Percentiles rank a stretch among this genome's conserved stretches.
Evolutionary conservation across 2,797 vertebrate genomes (phyloP).

Genomic region (Pteropus rufus): DNA sequence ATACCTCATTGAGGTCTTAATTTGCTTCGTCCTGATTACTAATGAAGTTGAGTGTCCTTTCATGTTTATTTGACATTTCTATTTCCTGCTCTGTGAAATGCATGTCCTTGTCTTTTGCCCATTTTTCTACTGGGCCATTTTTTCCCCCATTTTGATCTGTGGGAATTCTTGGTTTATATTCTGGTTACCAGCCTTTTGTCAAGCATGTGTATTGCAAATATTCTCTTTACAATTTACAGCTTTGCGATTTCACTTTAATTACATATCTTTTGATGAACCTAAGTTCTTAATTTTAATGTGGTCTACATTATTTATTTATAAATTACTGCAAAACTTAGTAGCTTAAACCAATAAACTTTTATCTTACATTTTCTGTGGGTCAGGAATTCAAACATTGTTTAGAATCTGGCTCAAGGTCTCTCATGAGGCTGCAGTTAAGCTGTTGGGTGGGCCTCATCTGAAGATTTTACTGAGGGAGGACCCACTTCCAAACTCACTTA

Average conservation of each 20-base stretch:
- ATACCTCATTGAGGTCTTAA: neutral
- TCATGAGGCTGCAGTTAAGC: neutral
- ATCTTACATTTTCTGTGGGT: neutral
- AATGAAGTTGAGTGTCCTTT: neutral
- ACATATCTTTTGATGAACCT: neutral
- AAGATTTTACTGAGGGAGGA: neutral
- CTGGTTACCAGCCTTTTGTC: neutral
- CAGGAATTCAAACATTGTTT: neutral
- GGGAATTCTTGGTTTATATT: neutral
- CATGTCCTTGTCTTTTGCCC: neutral
- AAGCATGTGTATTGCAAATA: neutral
- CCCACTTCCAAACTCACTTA: neutral
- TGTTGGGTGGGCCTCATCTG: neutral
- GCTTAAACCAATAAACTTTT: neutral
- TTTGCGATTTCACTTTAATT: neutral
- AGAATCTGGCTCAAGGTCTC: neutral
- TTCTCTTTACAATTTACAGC: neutral
- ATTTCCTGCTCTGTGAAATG: neutral
- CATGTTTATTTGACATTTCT: conserved; percentile 3
- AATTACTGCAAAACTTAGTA: neutral
- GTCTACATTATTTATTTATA: neutral
- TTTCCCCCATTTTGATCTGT: neutral
- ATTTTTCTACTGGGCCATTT: neutral
- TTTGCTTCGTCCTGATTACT: neutral
- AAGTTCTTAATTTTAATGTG: neutral